Evolutionary conservation across 2,113 vertebrate genomes (phyloP).

Genomic region (Stegostoma tigrinum): DNA sequence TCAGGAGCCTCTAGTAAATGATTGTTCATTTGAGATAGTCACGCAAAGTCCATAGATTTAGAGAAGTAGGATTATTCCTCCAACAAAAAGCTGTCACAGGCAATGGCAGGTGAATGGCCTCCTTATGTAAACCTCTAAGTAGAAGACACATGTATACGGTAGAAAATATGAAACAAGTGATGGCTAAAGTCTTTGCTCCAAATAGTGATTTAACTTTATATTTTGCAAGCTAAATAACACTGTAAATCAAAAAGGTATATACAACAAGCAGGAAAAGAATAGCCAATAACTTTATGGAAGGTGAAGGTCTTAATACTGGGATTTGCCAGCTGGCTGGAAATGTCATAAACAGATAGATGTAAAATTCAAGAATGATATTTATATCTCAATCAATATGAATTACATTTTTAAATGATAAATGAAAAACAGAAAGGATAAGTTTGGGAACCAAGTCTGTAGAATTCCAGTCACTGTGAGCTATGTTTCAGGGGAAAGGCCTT

Average conservation of each 20-base stretch:
- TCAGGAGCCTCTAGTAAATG: neutral
- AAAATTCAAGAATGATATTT: neutral
- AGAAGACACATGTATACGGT: neutral
- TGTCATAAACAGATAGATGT: neutral
- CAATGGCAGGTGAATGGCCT: neutral
- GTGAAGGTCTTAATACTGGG: neutral
- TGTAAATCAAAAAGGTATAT: neutral
- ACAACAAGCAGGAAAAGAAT: neutral
- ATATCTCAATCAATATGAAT: neutral
- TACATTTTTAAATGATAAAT: neutral
- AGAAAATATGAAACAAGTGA: neutral
- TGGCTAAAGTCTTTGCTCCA: neutral
- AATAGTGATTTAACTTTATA: neutral
- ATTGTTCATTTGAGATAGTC: neutral
- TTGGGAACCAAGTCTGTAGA: neutral
- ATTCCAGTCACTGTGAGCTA: neutral
- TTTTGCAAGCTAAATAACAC: neutral
- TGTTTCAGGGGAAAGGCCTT: neutral
- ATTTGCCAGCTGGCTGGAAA: neutral
- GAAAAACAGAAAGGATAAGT: neutral
- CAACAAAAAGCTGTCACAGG: neutral
- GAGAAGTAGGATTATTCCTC: neutral
- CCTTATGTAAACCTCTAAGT: neutral
- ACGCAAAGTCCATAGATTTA: neutral
- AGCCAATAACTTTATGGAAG: neutral